phyloP scores from a whole-genome alignment of 2,888 invertebrate species.

The Sacculina carcini region DNA sequence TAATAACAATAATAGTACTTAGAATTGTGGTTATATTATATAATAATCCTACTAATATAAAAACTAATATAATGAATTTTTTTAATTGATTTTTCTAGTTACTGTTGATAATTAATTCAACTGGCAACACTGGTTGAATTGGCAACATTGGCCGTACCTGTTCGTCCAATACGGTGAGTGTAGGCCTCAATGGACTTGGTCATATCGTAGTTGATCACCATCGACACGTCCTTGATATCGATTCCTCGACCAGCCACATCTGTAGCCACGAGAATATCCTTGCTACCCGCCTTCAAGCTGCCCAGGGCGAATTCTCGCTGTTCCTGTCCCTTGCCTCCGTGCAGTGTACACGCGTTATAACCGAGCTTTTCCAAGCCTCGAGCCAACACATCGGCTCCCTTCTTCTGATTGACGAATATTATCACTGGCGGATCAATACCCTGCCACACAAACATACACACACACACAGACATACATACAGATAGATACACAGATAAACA shows the following conservation, averaged over 20 bases:
- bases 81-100: too few species aligned
- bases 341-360: constrained; percentile 85
- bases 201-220: constrained; percentile 99
- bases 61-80: too few species aligned
- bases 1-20: too few species aligned
- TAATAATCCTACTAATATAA: too few species aligned
- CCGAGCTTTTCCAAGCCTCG: constrained; percentile 89
- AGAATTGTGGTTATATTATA: too few species aligned
- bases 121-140: background rate
- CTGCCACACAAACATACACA: background rate
- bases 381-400: constrained; percentile 90
- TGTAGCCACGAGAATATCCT: constrained; percentile 95
- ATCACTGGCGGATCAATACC: constrained; percentile 83
- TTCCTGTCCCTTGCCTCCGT: constrained; percentile 99
- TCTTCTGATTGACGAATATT: constrained; percentile 99
- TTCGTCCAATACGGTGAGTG: constrained; percentile 14
- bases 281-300: constrained; percentile 62
- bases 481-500: too few species aligned
- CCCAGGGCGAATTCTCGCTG: constrained; percentile 95
- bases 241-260: constrained; percentile 99
- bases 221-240: constrained; percentile 95
- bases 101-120: too few species aligned
- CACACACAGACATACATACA: too few species aligned
- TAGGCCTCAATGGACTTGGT: constrained; percentile 76
- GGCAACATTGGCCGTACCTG: constrained; percentile 3